A percentile compares a stretch with the other conserved stretches of the same genome.
phyloP scores from a whole-genome alignment of 2,113 vertebrate species.

The Atlantisia rogersi region DNA sequence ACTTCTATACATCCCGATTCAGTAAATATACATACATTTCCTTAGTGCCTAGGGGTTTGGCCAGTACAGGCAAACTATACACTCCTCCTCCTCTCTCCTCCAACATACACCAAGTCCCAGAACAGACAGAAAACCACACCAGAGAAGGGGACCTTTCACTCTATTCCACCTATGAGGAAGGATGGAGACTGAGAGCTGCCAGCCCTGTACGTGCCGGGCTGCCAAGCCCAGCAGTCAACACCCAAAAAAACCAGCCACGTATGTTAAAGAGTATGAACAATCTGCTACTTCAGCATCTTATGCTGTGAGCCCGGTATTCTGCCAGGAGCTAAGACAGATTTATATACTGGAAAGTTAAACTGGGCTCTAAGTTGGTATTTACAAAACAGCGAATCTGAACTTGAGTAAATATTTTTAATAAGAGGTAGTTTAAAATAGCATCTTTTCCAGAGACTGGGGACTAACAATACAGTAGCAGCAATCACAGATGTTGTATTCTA shows the following conservation, averaged over 20 bases:
- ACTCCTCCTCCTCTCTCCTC: neutral
- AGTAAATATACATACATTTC: neutral
- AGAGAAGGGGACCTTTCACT: neutral
- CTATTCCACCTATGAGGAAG: neutral
- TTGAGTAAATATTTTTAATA: neutral
- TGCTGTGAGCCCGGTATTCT: neutral
- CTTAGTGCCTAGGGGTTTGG: neutral
- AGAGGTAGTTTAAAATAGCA: neutral
- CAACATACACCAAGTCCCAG: neutral
- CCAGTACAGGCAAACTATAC: neutral
- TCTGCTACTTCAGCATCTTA: neutral
- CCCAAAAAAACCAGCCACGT: accelerated
- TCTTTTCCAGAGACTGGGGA: neutral
- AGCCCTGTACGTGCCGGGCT: accelerated
- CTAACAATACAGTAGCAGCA: neutral
- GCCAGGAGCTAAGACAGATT: neutral
- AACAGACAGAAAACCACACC: neutral
- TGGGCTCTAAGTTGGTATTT: neutral
- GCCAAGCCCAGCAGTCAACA: neutral
- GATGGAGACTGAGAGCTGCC: neutral
- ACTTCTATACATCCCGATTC: neutral
- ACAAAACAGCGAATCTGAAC: neutral
- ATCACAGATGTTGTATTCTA: neutral
- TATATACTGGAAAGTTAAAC: too few relatives aligned
- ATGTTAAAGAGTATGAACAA: accelerated